Conservation (phyloP, 2,797 vertebrate genomes). For the Aphelocoma californica region DNA sequence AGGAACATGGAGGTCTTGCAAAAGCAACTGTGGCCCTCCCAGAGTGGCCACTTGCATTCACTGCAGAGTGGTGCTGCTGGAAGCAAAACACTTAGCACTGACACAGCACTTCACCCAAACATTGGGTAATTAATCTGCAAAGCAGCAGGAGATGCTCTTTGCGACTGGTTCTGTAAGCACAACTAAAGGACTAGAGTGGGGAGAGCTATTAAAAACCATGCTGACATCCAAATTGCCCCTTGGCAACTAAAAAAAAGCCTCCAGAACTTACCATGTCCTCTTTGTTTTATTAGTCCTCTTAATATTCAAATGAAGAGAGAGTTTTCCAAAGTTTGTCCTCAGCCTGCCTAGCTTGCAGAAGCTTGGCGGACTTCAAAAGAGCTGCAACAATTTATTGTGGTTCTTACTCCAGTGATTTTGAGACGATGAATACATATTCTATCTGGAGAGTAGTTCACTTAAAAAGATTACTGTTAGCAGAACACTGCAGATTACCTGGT, state of each 20-base stretch:
- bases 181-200: neutral
- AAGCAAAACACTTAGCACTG: neutral
- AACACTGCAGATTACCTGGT: neutral
- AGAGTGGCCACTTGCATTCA: neutral
- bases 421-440: neutral
- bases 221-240: conserved; percentile 23
- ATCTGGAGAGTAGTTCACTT: neutral
- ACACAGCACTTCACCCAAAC: conserved; percentile 16
- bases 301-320: conserved; percentile 46
- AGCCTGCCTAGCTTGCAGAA: neutral
- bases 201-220: conserved; percentile 2
- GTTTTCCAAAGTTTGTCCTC: conserved; percentile 4
- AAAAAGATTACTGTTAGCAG: neutral
- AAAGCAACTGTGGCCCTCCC: neutral
- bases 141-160: conserved; percentile 36
- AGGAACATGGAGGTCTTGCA: neutral
- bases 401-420: neutral
- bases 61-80: neutral
- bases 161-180: neutral
- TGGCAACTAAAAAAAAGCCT: conserved; percentile 23
- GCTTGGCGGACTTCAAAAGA: neutral
- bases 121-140: conserved; percentile 22
- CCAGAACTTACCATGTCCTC: conserved; percentile 21
- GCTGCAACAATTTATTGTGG: neutral
- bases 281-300: conserved; percentile 40